Percentiles rank a stretch among this genome's conserved stretches.
Evolutionary conservation across 2,888 invertebrate species (phyloP).

Genomic region (Drosophila mercatorum): DNA sequence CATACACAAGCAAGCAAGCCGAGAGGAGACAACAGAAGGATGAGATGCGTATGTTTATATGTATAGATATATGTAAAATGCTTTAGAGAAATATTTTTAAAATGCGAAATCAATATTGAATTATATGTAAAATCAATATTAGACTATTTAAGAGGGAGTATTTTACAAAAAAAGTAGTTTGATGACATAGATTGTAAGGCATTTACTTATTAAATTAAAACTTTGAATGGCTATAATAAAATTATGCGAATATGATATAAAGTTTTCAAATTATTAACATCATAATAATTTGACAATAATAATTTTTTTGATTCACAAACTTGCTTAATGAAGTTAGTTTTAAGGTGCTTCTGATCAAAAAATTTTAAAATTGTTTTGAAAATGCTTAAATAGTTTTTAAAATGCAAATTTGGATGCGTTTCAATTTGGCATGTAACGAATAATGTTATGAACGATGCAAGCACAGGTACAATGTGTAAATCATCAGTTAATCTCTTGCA

Average conservation of each 20-base stretch:
- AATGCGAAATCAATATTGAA: background rate
- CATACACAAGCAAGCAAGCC: slow-evolving; percentile 43
- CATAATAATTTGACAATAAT: no score
- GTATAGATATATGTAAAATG: background rate
- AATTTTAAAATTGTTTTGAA: background rate
- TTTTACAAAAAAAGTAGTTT: background rate
- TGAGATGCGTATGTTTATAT: no score
- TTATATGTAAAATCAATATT: background rate
- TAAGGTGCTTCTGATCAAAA: background rate
- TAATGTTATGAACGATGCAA: slow-evolving; percentile 31
- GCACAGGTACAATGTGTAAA: slow-evolving; percentile 19
- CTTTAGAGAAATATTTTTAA: background rate
- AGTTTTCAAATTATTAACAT: background rate
- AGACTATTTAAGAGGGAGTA: background rate
- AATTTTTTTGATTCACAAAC: no score
- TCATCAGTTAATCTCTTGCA: slow-evolving; percentile 32
- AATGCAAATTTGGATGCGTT: slow-evolving; percentile 10
- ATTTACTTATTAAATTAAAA: no score
- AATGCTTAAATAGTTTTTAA: background rate
- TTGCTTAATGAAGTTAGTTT: background rate
- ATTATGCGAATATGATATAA: background rate
- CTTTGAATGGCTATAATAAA: background rate
- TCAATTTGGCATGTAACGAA: slow-evolving; percentile 9
- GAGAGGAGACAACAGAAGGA: slow-evolving; percentile 2
- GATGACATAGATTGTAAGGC: background rate